Percentiles rank a stretch among this genome's conserved stretches.
Evolutionary conservation across 2,888 invertebrate genomes (phyloP).

Genomic region (Masnerella sp.): DNA sequence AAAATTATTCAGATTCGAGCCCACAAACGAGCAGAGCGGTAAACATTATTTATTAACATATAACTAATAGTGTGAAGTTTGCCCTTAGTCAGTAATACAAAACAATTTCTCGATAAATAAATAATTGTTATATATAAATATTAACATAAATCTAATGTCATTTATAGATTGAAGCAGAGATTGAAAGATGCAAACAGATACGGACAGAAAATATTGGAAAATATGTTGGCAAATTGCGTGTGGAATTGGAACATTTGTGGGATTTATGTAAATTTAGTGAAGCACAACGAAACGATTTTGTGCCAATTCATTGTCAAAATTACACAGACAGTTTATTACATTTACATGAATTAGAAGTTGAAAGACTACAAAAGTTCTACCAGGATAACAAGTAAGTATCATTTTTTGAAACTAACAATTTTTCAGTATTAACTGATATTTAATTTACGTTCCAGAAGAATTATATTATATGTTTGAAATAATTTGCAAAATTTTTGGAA

Average conservation of each 20-base stretch:
- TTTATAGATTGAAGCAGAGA: conserved; percentile 82
- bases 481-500: no score
- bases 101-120: no score
- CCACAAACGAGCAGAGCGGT: conserved; percentile 79
- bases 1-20: conserved; percentile 81
- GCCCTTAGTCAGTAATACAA: no score
- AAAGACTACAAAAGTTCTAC: conserved; percentile 83
- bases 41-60: conserved; percentile 60
- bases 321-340: conserved; percentile 89
- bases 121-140: no score
- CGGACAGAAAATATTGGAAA: conserved; percentile 85
- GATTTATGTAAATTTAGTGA: conserved; percentile 85
- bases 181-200: conserved; percentile 85
- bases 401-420: no score
- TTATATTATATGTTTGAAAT: no score
- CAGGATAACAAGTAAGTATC: conserved; percentile 78
- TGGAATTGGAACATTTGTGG: conserved; percentile 87
- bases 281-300: conserved; percentile 81
- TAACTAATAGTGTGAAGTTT: no score
- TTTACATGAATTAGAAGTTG: conserved; percentile 87
- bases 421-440: no score
- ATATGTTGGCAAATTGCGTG: conserved; percentile 83
- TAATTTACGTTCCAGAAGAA: no score
- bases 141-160: no score
- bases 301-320: conserved; percentile 82